Evolutionary conservation across 2,113 vertebrate species (phyloP), one percentile per base, ranked within the genome.

Genomic region (Indicator indicator): DNA sequence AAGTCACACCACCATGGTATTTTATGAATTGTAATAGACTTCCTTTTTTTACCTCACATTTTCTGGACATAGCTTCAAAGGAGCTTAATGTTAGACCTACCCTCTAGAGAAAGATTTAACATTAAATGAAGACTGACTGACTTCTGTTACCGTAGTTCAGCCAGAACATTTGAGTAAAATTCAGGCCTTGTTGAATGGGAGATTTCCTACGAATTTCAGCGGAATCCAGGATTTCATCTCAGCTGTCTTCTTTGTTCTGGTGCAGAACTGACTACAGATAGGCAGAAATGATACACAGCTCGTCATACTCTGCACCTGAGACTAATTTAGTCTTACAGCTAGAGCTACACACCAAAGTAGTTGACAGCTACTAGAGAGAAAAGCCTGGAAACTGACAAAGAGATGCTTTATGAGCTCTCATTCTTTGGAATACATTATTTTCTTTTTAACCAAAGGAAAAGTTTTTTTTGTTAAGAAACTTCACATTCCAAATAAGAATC

Each of bases 301-400:
- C 91, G 78, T 83, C 38, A 64, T 5, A 86, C 42, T 40, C 67
- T 93, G 87, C 88, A 95, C 95, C 95, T 95, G 93, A 40, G 80
- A 16, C 93, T 95, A 90, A 95, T 94, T 86, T 90, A 91, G 83
- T 86, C 85, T 69, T 96, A 65, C 77, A 88, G 85, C 83, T 74
- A 95, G 8, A 91, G 62, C 73, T 94, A 68, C 76, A 64, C 36
- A 81, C 76, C 58, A 32, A 90, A 93, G 65, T 38, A 86, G 79
- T n/a, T 96, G 93, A 91, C 89, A 93, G 82, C 83, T 78, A 90
- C 83, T 72, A 75, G 48, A 88, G 76, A 78, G 91, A 96, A 95
- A 11, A 93, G 89, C 90, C 88, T 94, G 95, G 94, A 94, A 91
- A 73, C 79, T 88, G 79, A 93, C 58, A 32, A 11, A 90, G 79